Evolutionary conservation across 2,888 invertebrate genomes (phyloP), one percentile per base, ranked within the genome.

Genomic region (Apodemia zela): DNA sequence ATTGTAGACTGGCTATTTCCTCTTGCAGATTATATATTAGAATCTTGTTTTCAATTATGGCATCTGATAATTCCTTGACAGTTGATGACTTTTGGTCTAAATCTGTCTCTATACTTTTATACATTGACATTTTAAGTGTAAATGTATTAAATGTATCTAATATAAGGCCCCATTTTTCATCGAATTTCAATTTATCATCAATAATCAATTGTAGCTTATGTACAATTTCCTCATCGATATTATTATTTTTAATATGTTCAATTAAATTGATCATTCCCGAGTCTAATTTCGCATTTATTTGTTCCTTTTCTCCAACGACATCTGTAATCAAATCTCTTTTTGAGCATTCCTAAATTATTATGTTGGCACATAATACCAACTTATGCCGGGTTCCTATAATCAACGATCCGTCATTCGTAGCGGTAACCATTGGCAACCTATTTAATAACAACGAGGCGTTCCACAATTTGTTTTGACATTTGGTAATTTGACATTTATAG

Each of bases 31-130:
- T 70, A 35, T 69, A 65, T 58, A 80, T 67, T 63, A 74, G 69
- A 10, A 66, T 65, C 54, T 83, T 79, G 64, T 81, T 81, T 60
- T 76, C 70, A 42, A 76, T 73, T 4, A 79, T 63, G n/a, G 70
- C 67, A 2, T 75, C 71, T 62, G 70, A 73, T 51, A 80, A 63
- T 25, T 78, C 75, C 29, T 64, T 67, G 5, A 77, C 59, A 13
- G 71, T 69, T 0, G 63, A 67, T 60, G 73, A 75, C 64, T 76
- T 75, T 29, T 76, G 68, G 66, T 76, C 70, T 7, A 80, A 61
- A 13, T 72, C 69, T 29, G 70, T 75, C 65, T 78, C 79, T 29
- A 78, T 58, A 59, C 74, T 74, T 42, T 74, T 70, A 49, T 69
- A 74, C 38, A 72, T 59, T 3, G 68, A 69, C 33, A 80, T 66